These are phyloP conservation scores for Danaus melanippus DNA, from an alignment of 1,140 invertebrate species.

Conservation along the genomic window DNA sequence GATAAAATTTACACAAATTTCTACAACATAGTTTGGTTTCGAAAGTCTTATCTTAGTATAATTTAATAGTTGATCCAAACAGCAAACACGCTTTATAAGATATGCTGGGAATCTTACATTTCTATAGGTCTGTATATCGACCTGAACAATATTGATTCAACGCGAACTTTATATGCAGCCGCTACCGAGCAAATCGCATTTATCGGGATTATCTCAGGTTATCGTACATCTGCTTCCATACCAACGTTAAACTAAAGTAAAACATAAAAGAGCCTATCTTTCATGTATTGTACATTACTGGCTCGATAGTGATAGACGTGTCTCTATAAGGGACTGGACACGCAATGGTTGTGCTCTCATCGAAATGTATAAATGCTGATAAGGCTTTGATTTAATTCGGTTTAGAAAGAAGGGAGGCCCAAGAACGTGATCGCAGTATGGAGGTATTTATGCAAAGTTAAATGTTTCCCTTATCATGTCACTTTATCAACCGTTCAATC, in stretches of 20 bases:
- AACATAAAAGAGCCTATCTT: not conserved
- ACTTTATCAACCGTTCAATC: slow-evolving; percentile 29
- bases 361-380: slow-evolving; percentile 5
- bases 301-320: not conserved
- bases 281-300: slow-evolving; percentile 14
- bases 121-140: slow-evolving; percentile 12
- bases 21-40: no score
- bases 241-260: slow-evolving; percentile 9
- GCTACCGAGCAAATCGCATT: slow-evolving; percentile 48
- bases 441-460: slow-evolving; percentile 48
- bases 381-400: slow-evolving; percentile 18
- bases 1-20: no score
- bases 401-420: slow-evolving; percentile 29
- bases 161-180: slow-evolving; percentile 30
- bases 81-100: no score
- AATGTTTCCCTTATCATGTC: slow-evolving; percentile 27
- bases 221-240: slow-evolving; percentile 36
- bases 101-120: not conserved
- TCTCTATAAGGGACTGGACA: not conserved
- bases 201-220: slow-evolving; percentile 55
- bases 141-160: slow-evolving; percentile 35
- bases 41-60: no score
- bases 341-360: slow-evolving; percentile 20
- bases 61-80: no score
- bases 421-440: slow-evolving; percentile 37